These are phyloP conservation scores for Rhinogobio ventralis DNA, from an alignment of 2,797 vertebrate species.

Conservation along the genomic window DNA sequence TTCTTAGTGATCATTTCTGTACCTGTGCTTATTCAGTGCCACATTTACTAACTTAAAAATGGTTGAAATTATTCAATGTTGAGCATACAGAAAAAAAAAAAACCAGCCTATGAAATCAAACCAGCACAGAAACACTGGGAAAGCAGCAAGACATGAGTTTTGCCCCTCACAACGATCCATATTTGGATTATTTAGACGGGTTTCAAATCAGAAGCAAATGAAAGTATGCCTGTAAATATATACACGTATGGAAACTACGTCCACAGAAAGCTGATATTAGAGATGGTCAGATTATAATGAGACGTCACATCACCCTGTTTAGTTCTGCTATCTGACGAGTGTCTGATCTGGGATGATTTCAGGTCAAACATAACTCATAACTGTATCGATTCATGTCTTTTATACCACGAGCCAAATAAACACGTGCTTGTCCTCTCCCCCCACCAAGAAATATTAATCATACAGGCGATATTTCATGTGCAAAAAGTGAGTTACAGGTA, in stretches of 20 bases:
- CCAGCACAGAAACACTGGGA: neutral
- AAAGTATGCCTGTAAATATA: neutral
- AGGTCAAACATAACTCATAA: too few species aligned
- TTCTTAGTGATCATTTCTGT: neutral
- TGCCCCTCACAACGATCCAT: neutral
- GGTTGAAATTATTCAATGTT: neutral
- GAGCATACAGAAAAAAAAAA: neutral
- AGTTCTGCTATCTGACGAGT: neutral
- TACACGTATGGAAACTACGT: neutral
- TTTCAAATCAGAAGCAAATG: neutral
- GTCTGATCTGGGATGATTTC: neutral
- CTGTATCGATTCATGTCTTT: neutral
- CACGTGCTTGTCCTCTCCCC: neutral
- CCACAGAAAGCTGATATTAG: neutral
- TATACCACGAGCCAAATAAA: neutral
- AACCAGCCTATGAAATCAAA: neutral
- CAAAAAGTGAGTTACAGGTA: neutral
- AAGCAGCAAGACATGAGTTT: too few species aligned
- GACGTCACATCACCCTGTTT: neutral
- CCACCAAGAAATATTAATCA: neutral
- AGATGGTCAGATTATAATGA: neutral
- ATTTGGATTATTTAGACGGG: neutral
- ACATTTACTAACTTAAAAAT: neutral
- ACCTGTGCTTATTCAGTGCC: neutral
- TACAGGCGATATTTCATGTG: constrained; percentile 4